Evolutionary conservation across 2,113 vertebrate species (phyloP).

Genomic region (Corythoichthys intestinalis): DNA sequence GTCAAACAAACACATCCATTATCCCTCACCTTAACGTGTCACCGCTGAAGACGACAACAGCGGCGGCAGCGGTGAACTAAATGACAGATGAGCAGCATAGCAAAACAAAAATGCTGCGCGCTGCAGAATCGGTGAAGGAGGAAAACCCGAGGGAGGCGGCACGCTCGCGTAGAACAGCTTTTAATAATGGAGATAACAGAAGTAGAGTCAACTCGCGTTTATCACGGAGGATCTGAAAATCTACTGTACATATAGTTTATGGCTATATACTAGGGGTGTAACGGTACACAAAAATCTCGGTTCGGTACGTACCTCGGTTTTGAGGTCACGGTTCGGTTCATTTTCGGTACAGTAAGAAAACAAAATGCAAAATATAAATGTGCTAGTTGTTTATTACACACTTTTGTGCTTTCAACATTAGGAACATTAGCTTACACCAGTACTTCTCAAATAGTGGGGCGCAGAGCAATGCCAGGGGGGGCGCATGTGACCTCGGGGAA

Average conservation of each 20-base stretch:
- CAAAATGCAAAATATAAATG: too few species aligned
- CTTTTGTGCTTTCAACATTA: too few species aligned
- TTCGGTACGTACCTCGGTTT: too few species aligned
- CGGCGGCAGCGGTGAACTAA: conserved; percentile 33
- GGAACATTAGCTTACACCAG: too few species aligned
- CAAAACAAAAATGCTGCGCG: conserved; percentile 58
- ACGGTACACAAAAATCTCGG: too few species aligned
- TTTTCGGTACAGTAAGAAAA: too few species aligned
- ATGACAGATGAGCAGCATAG: conserved; percentile 59
- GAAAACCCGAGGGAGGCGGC: conserved; percentile 54
- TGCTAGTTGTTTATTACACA: too few species aligned
- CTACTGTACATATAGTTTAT: background rate
- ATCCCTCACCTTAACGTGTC: conserved; percentile 43
- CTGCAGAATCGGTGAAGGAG: conserved; percentile 61
- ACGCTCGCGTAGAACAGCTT: conserved; percentile 38
- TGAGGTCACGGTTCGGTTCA: too few species aligned
- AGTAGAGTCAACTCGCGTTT: background rate
- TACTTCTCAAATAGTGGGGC: too few species aligned
- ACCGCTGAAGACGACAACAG: conserved; percentile 23
- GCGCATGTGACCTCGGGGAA: too few species aligned
- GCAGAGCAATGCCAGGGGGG: too few species aligned
- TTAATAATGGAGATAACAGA: conserved; percentile 6
- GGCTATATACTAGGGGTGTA: too few species aligned
- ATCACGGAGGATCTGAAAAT: background rate
- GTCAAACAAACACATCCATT: conserved; percentile 61